Base-by-base conservation (phyloP, 2,113 vertebrate genomes). In the Hemichromis elongatus region DNA sequence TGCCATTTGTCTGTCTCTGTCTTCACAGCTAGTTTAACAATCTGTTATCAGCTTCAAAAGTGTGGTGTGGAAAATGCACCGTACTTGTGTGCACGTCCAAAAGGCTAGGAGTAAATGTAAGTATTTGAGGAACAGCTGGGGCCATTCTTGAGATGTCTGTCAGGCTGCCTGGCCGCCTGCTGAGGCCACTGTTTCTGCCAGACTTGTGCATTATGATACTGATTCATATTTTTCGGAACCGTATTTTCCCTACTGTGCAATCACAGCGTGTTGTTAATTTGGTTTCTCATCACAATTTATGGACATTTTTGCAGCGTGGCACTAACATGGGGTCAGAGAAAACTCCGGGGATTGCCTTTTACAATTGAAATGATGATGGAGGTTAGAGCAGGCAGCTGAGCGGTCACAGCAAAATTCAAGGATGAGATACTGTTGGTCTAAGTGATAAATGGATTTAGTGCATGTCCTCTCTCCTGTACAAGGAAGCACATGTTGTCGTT, bases 231-330 rank as follows among this genome's bases (percentile, higher is more conserved):
- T 88, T 92, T 92, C 89, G 79, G 75, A 93, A 91, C 82, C 68
- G 35, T 53, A 90, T 93, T 86, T 91, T 66, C 91, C 92, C 90
- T 42, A 89, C 92, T 91, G 93, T 81, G 91, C 81, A 86, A 85
- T 88, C 92, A 84, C 94, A 92, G 93, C 92, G 70, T 92, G 93
- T 83, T 87, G 89, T 92, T 95, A 94, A 95, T 95, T 95, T 92
- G 79, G 88, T 93, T 95, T 94, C 92, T 94, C 92, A 87, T 92
- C 85, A 88, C 80, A 92, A 93, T 94, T 93, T 93, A 94, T 90
- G 54, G 89, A 54, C 10, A 57, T 50, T 73, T 84, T 81, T 87
- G 83, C 83, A 78, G 88, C 26, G n/a, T 87, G 81, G 52, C 13
- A 24, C 82, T 79, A 89, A 85, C 78, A 78, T 14, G 53, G 75